Base-by-base conservation (phyloP, 2,797 vertebrate species). In the Rhadinocentrus ornatus region DNA sequence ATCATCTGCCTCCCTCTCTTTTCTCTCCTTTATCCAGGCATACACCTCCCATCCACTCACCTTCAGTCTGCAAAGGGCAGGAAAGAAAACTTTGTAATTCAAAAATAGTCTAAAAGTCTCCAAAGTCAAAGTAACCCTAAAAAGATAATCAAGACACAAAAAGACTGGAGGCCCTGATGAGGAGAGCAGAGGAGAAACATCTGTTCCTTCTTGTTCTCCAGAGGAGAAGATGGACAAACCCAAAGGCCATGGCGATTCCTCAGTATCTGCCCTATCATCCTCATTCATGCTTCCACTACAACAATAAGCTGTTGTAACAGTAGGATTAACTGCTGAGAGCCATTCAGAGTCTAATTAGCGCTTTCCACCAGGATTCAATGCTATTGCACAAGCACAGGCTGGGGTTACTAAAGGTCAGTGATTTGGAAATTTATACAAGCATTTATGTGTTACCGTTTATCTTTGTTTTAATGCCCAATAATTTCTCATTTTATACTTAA, bases 1-100 rank as follows among this genome's bases (percentile, higher is more conserved):
- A 92, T 93, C 92, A 93, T 92, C 80, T 85, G 86, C 90, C 88
- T 87, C 91, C 67, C 88, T 52, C 78, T 78, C 89, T 91, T 87
- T 78, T 80, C 83, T 78, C 66, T 72, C 69, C 78, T 73, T 85
- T 80, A 90, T 89, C 86, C 85, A 77, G 86, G 84, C 87, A 89
- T 89, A 85, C 90, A 93, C 88, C 81, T 87, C 78, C 83, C 83
- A 84, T 90, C 79, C 88, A 58, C 81, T 92, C 90, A 91, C 92
- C 93, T 93, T 93, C 90, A 84, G 77, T 89, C 75, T 1, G 63
- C 72, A 69, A 86, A 93, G 91, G 91, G 91, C 89, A 65, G 63
- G 16, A 76, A 73, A 83, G 67, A 84, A 92, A 92, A 91, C 83
- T 90, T 90, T 89, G 79, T 83, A 75, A 88, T 90, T 92, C 80